phyloP scores from a whole-genome alignment of 2,888 invertebrate species.

The Scrobipalpa costella region DNA sequence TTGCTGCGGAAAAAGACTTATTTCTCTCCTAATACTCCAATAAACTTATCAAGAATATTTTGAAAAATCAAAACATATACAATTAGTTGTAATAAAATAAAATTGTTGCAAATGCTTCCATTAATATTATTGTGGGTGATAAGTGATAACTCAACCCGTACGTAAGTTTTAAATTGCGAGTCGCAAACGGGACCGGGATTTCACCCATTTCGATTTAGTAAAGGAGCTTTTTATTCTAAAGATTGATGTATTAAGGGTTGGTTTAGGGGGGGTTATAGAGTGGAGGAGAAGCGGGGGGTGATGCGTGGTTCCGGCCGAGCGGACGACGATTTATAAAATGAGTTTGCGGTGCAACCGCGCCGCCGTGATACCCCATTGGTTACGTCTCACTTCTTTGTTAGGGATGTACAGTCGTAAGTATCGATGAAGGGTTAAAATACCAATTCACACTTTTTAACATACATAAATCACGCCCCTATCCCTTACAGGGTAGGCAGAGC shows the following conservation, averaged over 20 bases:
- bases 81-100: not conserved
- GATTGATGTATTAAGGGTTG: conserved; percentile 30
- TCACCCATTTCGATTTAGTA: conserved; percentile 22
- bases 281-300: conserved; percentile 61
- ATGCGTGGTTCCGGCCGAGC: conserved; percentile 76
- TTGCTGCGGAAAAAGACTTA: not conserved
- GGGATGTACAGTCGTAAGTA: conserved; percentile 42
- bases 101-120: not conserved
- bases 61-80: not conserved
- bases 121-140: conserved; percentile 1
- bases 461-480: too few species aligned
- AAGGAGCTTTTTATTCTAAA: conserved; percentile 24
- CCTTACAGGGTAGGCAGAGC: too few species aligned
- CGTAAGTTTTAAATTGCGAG: not conserved
- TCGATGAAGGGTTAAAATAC: not conserved
- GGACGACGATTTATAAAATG: conserved; percentile 79
- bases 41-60: not conserved
- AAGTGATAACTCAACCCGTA: conserved; percentile 1
- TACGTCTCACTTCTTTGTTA: conserved; percentile 78
- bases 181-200: not conserved
- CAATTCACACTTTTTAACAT: too few species aligned
- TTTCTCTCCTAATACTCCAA: not conserved
- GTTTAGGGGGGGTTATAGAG: conserved; percentile 52
- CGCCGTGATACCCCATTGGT: conserved; percentile 79
- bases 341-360: conserved; percentile 80